These are phyloP conservation scores for Beroe ovata DNA, from an alignment of 37 sponge, comb jelly and placozoan species.

Conservation along the genomic window DNA sequence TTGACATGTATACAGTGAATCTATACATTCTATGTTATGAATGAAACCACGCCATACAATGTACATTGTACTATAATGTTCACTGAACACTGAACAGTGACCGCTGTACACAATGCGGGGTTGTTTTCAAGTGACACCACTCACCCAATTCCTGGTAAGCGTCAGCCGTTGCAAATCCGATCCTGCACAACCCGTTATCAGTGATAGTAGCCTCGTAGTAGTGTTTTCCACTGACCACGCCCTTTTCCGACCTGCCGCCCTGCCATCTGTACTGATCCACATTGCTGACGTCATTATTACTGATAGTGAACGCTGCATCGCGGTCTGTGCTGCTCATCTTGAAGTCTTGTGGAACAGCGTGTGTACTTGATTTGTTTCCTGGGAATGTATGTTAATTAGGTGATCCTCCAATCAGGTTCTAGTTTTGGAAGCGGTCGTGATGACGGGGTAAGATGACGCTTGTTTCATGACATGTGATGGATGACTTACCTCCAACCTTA, in stretches of 20 bases:
- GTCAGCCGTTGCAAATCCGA: slow-evolving; percentile 83
- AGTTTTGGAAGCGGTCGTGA: too few relatives aligned
- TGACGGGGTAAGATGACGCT: too few relatives aligned
- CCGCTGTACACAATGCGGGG: too few relatives aligned
- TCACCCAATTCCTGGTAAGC: slow-evolving; percentile 84
- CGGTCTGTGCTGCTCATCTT: slow-evolving; percentile 28
- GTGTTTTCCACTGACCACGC: slow-evolving; percentile 71
- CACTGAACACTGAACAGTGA: too few relatives aligned
- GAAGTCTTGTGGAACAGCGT: slow-evolving; percentile 10
- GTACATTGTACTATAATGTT: too few relatives aligned
- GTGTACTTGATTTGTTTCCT: not conserved
- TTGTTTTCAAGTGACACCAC: not conserved
- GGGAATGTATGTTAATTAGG: too few relatives aligned
- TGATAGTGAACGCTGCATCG: slow-evolving; percentile 24
- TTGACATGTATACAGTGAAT: too few relatives aligned
- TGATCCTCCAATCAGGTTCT: too few relatives aligned
- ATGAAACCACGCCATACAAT: too few relatives aligned
- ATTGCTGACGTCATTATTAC: not conserved
- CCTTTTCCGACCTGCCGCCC: slow-evolving; percentile 60
- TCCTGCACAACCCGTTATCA: slow-evolving; percentile 93
- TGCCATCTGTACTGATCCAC: slow-evolving; percentile 37
- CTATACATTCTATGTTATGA: too few relatives aligned
- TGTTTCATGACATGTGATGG: too few relatives aligned
- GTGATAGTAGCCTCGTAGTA: slow-evolving; percentile 94
- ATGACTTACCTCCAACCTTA: slow-evolving; percentile 15